Evolutionary conservation across 2,888 invertebrate genomes (phyloP), one percentile per base, ranked within the genome.

Genomic region (Eupithecia centaureata): DNA sequence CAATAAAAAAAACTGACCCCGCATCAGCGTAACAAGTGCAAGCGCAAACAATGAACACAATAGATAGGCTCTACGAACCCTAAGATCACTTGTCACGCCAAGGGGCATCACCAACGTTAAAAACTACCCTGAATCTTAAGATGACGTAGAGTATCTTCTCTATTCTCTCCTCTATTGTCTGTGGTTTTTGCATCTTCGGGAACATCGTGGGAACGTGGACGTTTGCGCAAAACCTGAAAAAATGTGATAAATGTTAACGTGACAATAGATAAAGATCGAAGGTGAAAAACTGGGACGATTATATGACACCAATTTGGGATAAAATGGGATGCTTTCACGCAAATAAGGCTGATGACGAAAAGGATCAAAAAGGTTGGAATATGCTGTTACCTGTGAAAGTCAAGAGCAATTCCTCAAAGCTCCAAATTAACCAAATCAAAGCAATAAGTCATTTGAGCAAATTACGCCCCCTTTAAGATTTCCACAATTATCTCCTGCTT

Each of bases 81-180:
- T 74, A 75, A 68, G 65, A 84, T 86, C 83, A 81, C 91, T 92
- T 91, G 91, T 90, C 88, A 87, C 88, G 84, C 86, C 82, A 77
- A 77, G 79, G 82, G 85, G 82, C 63, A 18, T 12, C 30, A 70
- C 69, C 66, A 66, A 42, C 54, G 57, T 81, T 88, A 86, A 86
- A 83, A 81, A 69, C 65, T 54, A 66, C 63, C 73, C 69, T 71
- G 68, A 64, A 83, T 80, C 69, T 72, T 72, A 67, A 83, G 80
- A 84, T 87, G 82, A 88, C 82, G 87, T 84, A 84, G 88, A 84
- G 79, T 82, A 77, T 83, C 83, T 72, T 76, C 76, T 82, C 77
- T 79, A 82, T 85, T 83, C 75, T 82, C 76, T 76, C 58, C 73
- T 70, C 76, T 74, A 78, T 86, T 81, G 82, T 82, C 71, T 54